Base-by-base conservation (phyloP, 2,797 vertebrate species). In the Vireo griseus region DNA sequence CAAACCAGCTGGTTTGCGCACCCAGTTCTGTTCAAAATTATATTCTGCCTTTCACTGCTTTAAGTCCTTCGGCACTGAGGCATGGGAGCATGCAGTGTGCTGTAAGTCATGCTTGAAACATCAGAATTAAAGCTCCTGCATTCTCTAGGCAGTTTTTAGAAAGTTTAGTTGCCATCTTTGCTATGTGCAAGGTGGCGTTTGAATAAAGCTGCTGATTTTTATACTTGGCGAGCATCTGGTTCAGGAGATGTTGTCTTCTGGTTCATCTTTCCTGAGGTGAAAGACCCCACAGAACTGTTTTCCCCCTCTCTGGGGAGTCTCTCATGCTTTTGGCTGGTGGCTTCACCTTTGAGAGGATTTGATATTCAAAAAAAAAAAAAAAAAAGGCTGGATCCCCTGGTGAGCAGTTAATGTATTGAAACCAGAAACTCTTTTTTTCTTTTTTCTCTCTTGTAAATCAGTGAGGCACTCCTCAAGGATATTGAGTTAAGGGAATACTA, bases 371-470 rank as follows among this genome's bases (percentile, higher is more conserved):
- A 14, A 40, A 55, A 44, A 59, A 78, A 67, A 68, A 54, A 71
- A 44, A 69, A 18, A 28, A 61, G 16, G 37, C 31, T 61, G 50
- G 42, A 33, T 84, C 44, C 81, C 61, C 73, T 71, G 37, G 50
- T 69, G 61, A 86, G 72, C 77, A 81, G 29, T 72, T 86, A 92
- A 76, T 88, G 63, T 78, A 45, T 52, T 80, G 57, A 95, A 97
- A 93, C 25, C 45, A 94, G 79, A 84, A 95, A 57, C 29, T 72
- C 29, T 35, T 88, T 89, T 89, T 95, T 95, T 80, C 47, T 85
- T 89, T 65, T 77, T 94, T 79, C 63, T 87, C 10, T 82, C 51
- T 59, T 77, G 48, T 59, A 91, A 88, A 92, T 91, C 94, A 94
- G 5, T 89, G 68, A 92, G 55, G 29, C 3, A 5, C 28, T 94